Percentiles rank a stretch among this genome's conserved stretches.
These are phyloP conservation scores for Rhizoglyphus robini DNA, from an alignment of 1,140 invertebrate species.

Conservation along the genomic window DNA sequence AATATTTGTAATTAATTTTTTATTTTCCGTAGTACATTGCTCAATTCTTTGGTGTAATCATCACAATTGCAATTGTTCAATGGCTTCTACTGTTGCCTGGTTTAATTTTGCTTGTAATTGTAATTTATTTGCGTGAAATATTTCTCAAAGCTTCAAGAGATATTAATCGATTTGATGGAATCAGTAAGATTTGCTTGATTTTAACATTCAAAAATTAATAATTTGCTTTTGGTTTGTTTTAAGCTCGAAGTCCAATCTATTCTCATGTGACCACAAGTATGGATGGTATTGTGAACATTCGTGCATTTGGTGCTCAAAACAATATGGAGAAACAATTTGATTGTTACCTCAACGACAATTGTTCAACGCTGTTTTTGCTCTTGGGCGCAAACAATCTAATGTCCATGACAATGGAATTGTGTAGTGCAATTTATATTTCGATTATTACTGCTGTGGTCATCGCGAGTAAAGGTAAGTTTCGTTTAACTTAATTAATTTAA, in stretches of 20 bases:
- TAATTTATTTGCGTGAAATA: constrained; percentile 55
- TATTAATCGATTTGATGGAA: constrained; percentile 75
- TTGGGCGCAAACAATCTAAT: constrained; percentile 65
- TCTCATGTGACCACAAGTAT: constrained; percentile 39
- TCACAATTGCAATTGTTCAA: constrained; percentile 58
- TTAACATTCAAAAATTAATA: neutral
- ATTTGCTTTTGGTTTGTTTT: neutral
- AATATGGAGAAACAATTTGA: constrained; percentile 51
- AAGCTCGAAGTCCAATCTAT: constrained; percentile 39
- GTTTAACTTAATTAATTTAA: neutral
- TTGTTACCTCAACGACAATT: constrained; percentile 47
- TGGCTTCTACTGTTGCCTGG: constrained; percentile 59
- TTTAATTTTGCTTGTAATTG: constrained; percentile 48
- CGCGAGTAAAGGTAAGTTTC: constrained; percentile 10
- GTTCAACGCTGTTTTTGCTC: constrained; percentile 53
- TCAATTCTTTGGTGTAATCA: constrained; percentile 53
- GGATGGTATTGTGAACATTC: constrained; percentile 39
- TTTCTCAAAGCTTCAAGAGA: constrained; percentile 67
- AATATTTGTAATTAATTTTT: constrained; percentile 36
- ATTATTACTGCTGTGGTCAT: constrained; percentile 27
- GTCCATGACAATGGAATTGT: constrained; percentile 59
- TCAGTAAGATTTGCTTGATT: constrained; percentile 33
- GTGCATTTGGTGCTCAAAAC: constrained; percentile 34
- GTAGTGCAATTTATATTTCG: constrained; percentile 53
- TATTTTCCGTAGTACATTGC: constrained; percentile 57